These are phyloP conservation scores for Cheilosia scutellata DNA, from an alignment of 2,888 invertebrate genomes.

Conservation along the genomic window DNA sequence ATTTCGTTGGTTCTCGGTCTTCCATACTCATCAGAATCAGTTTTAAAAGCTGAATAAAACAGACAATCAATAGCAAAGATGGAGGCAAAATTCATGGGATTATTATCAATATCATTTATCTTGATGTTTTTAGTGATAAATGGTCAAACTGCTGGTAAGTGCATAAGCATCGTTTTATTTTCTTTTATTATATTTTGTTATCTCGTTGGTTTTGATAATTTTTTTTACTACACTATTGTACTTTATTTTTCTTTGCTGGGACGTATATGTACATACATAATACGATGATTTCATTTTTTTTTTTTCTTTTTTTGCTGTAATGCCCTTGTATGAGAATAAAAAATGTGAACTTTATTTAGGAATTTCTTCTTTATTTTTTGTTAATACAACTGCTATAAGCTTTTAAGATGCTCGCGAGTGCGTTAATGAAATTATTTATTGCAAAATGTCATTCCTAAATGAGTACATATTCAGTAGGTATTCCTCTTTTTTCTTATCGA, in stretches of 20 bases:
- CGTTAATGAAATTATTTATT: slow-evolving; percentile 1
- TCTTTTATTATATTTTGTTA: slow-evolving; percentile 47
- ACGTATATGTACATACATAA: slow-evolving; percentile 31
- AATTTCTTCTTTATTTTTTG: slow-evolving; percentile 24
- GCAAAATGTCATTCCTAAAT: neutral
- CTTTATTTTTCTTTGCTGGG: slow-evolving; percentile 4
- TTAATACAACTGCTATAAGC: slow-evolving; percentile 21
- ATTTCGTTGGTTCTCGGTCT: slow-evolving; percentile 58
- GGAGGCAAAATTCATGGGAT: slow-evolving; percentile 83
- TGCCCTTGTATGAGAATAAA: slow-evolving; percentile 59
- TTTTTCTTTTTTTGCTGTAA: slow-evolving; percentile 14
- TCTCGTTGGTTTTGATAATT: slow-evolving; percentile 11
- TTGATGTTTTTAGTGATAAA: slow-evolving; percentile 84
- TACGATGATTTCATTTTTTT: slow-evolving; percentile 51
- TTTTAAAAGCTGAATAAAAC: slow-evolving; percentile 56
- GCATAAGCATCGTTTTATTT: slow-evolving; percentile 75
- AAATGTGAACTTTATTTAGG: slow-evolving; percentile 47
- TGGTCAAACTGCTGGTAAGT: slow-evolving; percentile 83
- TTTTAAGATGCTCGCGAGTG: neutral
- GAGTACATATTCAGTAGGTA: neutral
- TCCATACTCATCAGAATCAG: slow-evolving; percentile 51
- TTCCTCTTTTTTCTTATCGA: neutral
- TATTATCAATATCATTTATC: slow-evolving; percentile 84
- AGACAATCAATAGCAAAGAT: slow-evolving; percentile 83
- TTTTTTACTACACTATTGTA: slow-evolving; percentile 38